Base-by-base conservation (phyloP, 1,140 invertebrate species). In the Heliconius melpomene region DNA sequence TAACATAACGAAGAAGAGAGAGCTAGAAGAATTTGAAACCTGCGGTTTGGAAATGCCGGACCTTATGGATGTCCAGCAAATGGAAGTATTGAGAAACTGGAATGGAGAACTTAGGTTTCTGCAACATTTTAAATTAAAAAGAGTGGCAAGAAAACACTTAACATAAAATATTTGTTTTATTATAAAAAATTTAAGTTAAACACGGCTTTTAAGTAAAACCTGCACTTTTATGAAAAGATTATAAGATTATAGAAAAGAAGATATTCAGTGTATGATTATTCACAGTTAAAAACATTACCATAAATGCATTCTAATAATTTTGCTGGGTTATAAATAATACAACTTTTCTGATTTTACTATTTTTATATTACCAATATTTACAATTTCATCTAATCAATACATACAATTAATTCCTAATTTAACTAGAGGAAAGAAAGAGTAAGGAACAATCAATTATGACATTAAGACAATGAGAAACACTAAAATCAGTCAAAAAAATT, bases 31-130 rank as follows among this genome's bases (percentile, higher is more conserved):
- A 86, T 98, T 96, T 85, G 92, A 96, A 73, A 96, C 95, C 0
- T 97, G 96, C 89, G 97, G 97, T 75, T 93, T 97, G 84, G 97
- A 97, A 94, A 95, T 97, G 87, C 96, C 96, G 16, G 95, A 97
- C 91, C 90, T 97, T 79, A 88, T 96, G 82, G 95, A 96, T 87
- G 75, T 83, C 18, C 84, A 91, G 8, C 96, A 97, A 83, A 95
- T 96, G 84, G 82, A 94, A 77, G 90, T 96, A 57, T 87, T 97
- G n/a, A 94, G 85, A 82, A 95, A 94, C 18, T 97, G 97, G 97
- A 95, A 96, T 87, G 96, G 96, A 18, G 96, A 97, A 90, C 87
- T 96, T 18, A 94, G 95, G 75, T 96, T 94, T 87, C 81, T 97
- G 66, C 95, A 95, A 29, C 96, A 97, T 87, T 96, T 97, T 81